phyloP scores from a whole-genome alignment of 2,888 invertebrate species.

The Drosophila siamana region DNA sequence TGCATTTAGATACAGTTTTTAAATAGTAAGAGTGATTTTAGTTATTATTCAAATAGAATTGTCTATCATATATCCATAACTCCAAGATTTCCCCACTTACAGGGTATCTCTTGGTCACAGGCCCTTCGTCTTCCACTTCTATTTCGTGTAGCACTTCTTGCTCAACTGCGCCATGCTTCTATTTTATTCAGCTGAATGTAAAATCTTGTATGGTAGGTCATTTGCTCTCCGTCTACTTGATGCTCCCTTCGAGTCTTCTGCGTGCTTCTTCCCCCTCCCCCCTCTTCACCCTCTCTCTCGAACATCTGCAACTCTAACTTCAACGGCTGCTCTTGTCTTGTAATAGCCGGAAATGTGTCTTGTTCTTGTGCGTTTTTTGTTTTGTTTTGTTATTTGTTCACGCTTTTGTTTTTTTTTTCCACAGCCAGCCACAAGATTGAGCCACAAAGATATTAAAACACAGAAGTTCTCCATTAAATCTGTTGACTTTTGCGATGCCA shows the following conservation, averaged over 20 bases:
- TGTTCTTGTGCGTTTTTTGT: constrained; percentile 36
- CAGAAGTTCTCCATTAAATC: constrained; percentile 25
- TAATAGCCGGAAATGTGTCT: constrained; percentile 72
- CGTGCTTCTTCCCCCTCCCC: neutral
- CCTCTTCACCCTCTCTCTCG: neutral
- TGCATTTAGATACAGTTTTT: no score
- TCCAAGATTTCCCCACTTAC: neutral
- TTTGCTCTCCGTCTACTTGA: constrained; percentile 15
- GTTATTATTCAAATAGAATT: neutral
- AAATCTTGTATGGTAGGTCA: constrained; percentile 61
- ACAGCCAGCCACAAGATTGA: constrained; percentile 35
- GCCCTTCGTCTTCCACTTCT: neutral
- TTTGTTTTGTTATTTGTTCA: neutral
- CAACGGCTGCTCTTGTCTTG: constrained; percentile 29
- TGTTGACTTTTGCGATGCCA: constrained; percentile 34
- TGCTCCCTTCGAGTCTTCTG: neutral
- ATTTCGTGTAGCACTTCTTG: constrained; percentile 24
- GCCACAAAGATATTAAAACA: constrained; percentile 43
- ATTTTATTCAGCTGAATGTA: constrained; percentile 49
- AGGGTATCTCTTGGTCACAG: constrained; percentile 15
- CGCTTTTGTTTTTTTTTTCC: constrained; percentile 1
- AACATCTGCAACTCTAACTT: constrained; percentile 1
- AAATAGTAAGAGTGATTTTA: no score
- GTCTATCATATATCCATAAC: no score
- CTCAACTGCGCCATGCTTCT: constrained; percentile 48